These are phyloP conservation scores for Pollenia angustigena DNA, from an alignment of 2,888 invertebrate species.

Conservation along the genomic window DNA sequence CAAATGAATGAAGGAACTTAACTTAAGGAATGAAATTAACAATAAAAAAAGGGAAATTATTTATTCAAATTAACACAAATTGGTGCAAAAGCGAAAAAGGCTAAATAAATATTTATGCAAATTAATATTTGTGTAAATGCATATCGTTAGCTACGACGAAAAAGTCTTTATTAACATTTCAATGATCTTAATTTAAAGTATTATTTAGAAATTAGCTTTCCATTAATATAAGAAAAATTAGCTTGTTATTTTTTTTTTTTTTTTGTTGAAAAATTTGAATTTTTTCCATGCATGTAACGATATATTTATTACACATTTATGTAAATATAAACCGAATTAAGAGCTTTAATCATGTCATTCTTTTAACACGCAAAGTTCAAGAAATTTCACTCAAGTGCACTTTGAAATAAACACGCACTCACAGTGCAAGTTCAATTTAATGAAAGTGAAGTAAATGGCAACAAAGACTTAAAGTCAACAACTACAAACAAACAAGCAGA, in stretches of 20 bases:
- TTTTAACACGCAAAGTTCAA: constrained; percentile 15
- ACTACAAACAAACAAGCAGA: background rate
- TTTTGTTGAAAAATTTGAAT: too few relatives aligned
- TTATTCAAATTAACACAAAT: too few relatives aligned
- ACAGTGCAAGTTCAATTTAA: too few relatives aligned
- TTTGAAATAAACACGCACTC: background rate
- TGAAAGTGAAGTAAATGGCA: background rate
- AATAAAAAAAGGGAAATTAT: background rate
- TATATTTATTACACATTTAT: background rate
- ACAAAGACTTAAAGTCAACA: background rate
- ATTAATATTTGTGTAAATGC: background rate
- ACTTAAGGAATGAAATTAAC: background rate
- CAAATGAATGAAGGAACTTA: background rate
- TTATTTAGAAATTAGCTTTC: too few relatives aligned
- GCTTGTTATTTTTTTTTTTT: too few relatives aligned
- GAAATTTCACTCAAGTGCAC: background rate
- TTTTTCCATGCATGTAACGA: too few relatives aligned
- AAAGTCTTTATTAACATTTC: too few relatives aligned
- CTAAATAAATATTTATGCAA: background rate
- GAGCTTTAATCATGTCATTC: background rate
- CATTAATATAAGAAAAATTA: too few relatives aligned
- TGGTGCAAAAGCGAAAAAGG: background rate
- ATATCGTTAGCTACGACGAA: background rate
- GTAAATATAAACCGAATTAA: background rate
- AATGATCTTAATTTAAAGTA: too few relatives aligned